Conservation (phyloP, 2,888 invertebrate species). For the Xanthia icteritia region DNA sequence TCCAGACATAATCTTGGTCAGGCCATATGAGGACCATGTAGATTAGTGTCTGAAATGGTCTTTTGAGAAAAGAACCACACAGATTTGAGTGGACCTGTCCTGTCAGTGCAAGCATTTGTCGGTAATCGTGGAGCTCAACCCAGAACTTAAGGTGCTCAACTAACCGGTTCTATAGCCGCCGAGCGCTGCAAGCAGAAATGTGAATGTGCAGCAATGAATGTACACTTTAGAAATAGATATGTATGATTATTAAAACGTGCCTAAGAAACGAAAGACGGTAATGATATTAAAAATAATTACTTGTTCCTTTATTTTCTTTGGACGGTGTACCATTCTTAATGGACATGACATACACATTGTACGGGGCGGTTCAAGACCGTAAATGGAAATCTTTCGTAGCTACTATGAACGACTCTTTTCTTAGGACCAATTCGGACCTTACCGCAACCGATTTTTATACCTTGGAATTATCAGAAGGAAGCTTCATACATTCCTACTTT, state of each 20-base stretch:
- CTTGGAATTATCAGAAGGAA: constrained; percentile 84
- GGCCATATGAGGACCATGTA: too few relatives aligned
- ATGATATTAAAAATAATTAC: constrained; percentile 79
- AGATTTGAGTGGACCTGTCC: too few relatives aligned
- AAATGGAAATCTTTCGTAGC: constrained; percentile 80
- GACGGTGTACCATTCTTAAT: constrained; percentile 85
- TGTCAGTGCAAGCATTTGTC: too few relatives aligned
- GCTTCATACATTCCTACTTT: constrained; percentile 80
- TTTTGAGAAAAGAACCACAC: too few relatives aligned
- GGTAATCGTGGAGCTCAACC: too few relatives aligned
- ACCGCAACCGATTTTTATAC: constrained; percentile 86
- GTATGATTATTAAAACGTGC: constrained; percentile 80
- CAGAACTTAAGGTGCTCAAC: too few relatives aligned
- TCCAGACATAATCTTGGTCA: too few relatives aligned
- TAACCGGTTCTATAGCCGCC: too few relatives aligned
- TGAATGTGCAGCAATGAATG: too few relatives aligned
- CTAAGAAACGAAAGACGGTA: constrained; percentile 76
- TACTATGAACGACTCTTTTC: constrained; percentile 73
- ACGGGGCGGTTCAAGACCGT: constrained; percentile 82
- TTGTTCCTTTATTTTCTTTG: constrained; percentile 82
- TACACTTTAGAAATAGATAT: constrained; percentile 83
- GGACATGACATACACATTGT: constrained; percentile 80
- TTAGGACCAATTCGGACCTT: constrained; percentile 76
- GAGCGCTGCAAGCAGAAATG: too few relatives aligned
- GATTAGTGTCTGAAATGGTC: too few relatives aligned